Conservation (phyloP, 1,140 invertebrate species). For the Samia ricini region DNA sequence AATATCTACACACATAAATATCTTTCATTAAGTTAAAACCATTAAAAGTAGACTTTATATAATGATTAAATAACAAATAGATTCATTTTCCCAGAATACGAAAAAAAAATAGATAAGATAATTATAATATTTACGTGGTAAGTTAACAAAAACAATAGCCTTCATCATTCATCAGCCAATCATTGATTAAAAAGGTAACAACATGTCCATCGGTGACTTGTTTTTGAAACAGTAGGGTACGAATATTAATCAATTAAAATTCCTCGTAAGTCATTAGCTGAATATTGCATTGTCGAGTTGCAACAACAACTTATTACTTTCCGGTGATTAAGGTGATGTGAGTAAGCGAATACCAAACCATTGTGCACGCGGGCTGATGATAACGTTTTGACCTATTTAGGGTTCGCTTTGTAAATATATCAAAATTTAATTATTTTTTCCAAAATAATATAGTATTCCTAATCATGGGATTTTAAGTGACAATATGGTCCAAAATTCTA, state of each 20-base stretch:
- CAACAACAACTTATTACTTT: slow-evolving; percentile 24
- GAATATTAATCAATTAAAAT: background rate
- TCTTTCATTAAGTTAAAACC: too few species aligned
- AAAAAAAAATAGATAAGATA: too few species aligned
- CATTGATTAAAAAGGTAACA: background rate
- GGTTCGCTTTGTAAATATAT: background rate
- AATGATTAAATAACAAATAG: too few species aligned
- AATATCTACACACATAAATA: too few species aligned
- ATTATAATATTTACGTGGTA: too few species aligned
- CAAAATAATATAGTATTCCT: too few species aligned
- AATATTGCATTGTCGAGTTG: background rate
- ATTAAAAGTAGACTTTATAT: too few species aligned
- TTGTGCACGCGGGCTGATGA: slow-evolving; percentile 13
- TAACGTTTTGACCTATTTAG: slow-evolving; percentile 7
- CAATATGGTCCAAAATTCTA: too few species aligned
- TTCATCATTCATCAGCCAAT: too few species aligned
- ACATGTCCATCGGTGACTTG: background rate
- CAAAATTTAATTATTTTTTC: background rate
- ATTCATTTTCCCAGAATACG: too few species aligned
- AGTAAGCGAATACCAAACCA: slow-evolving; percentile 21
- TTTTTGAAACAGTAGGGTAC: background rate
- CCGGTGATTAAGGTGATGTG: slow-evolving; percentile 24
- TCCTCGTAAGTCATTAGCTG: slow-evolving; percentile 10
- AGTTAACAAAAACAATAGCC: too few species aligned
- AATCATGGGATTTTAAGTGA: too few species aligned